A percentile compares a stretch with the other conserved stretches of the same genome.
phyloP scores from a whole-genome alignment of 2,888 invertebrate species.

The Agriotes lineatus region DNA sequence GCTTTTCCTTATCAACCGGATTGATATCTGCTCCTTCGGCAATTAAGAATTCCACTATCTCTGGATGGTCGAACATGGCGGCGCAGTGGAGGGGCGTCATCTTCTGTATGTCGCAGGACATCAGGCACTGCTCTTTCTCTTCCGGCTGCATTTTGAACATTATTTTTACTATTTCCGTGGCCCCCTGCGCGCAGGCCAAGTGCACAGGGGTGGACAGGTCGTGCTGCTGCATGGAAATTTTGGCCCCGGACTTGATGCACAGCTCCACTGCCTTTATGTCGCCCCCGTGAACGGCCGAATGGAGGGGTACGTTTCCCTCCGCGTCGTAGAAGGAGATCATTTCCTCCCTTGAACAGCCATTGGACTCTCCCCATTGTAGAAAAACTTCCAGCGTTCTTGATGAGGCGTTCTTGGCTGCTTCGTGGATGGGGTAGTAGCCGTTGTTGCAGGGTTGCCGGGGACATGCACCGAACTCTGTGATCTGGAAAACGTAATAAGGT shows the following conservation, averaged over 20 bases:
- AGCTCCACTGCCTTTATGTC: constrained; percentile 86
- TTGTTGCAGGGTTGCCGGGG: constrained; percentile 86
- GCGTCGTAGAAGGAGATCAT: constrained; percentile 89
- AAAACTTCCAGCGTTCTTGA: constrained; percentile 87
- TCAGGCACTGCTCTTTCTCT: constrained; percentile 73
- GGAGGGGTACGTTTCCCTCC: constrained; percentile 86
- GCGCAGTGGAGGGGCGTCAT: constrained; percentile 94
- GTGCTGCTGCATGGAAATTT: constrained; percentile 88
- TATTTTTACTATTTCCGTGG: constrained; percentile 86
- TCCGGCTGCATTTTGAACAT: constrained; percentile 88
- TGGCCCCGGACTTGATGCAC: constrained; percentile 87
- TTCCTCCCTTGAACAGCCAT: constrained; percentile 82
- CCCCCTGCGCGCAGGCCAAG: constrained; percentile 85
- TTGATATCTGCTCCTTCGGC: constrained; percentile 80
- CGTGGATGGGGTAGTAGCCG: constrained; percentile 92
- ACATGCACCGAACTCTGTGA: constrained; percentile 82
- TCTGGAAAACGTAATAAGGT: constrained; percentile 72
- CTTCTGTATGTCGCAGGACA: constrained; percentile 84
- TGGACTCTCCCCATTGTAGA: constrained; percentile 84
- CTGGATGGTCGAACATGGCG: constrained; percentile 91
- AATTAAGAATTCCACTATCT: constrained; percentile 76
- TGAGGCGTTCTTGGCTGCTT: constrained; percentile 91
- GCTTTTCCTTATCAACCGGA: constrained; percentile 81
- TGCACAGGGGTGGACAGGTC: constrained; percentile 92
- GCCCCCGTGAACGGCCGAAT: constrained; percentile 80